These are phyloP conservation scores for Umimayanthus chanpuru DNA, from an alignment of 92 coral and sea anemone species.

Conservation along the genomic window DNA sequence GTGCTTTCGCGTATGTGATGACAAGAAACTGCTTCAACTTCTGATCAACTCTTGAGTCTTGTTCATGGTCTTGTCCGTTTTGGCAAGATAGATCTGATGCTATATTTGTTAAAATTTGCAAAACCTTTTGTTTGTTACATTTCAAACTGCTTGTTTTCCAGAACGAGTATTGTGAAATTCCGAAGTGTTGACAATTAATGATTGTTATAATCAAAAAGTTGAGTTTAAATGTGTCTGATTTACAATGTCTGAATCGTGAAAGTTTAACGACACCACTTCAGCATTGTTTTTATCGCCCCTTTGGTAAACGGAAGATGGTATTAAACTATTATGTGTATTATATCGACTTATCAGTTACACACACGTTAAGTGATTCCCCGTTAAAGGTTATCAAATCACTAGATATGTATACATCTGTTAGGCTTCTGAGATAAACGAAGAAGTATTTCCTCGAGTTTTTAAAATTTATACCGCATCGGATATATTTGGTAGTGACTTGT, in stretches of 20 bases:
- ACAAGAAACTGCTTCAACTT: neutral
- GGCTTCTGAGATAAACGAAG: too few relatives aligned
- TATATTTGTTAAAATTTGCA: too few relatives aligned
- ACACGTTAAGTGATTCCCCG: neutral
- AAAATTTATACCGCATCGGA: too few relatives aligned
- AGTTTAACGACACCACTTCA: neutral
- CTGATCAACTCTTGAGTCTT: too few relatives aligned
- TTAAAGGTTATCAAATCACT: neutral
- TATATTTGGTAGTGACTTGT: too few relatives aligned
- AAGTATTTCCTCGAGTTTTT: too few relatives aligned
- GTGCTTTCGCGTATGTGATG: neutral
- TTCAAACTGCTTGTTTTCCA: neutral
- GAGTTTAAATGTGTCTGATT: neutral
- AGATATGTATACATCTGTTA: too few relatives aligned
- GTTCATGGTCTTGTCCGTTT: neutral
- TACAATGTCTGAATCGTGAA: neutral
- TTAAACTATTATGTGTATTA: conserved; percentile 4
- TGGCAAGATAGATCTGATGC: neutral
- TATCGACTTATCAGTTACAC: neutral
- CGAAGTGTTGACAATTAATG: neutral
- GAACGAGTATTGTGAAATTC: neutral
- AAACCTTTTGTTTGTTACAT: neutral
- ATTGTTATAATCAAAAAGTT: neutral
- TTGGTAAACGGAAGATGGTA: conserved; percentile 9
- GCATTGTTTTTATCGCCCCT: neutral